Percentiles rank a stretch among this genome's conserved stretches.
Conservation (phyloP, 1,140 invertebrate genomes). For the Cecropterus lyciades region DNA sequence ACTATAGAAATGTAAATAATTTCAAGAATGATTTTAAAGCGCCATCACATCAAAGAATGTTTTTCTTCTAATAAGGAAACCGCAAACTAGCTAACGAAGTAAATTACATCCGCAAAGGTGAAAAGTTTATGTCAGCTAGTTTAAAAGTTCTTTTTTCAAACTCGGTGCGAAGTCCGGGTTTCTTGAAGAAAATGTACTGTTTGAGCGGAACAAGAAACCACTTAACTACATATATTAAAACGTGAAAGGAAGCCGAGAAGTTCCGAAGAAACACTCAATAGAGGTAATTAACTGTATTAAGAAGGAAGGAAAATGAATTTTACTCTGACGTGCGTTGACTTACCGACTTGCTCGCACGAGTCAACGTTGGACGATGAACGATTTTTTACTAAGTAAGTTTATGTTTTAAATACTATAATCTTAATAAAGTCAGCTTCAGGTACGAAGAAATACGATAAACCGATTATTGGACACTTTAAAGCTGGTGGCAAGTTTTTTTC, state of each 20-base stretch:
- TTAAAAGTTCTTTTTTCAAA: slow-evolving; percentile 20
- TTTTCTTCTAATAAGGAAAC: not conserved
- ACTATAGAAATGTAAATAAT: no score
- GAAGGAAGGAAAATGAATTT: slow-evolving; percentile 53
- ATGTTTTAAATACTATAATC: no score
- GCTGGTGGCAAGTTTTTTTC: no score
- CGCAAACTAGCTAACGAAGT: slow-evolving; percentile 33
- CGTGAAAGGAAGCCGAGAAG: slow-evolving; percentile 46
- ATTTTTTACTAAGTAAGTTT: no score
- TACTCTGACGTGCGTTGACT: slow-evolving; percentile 48
- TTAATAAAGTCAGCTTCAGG: no score
- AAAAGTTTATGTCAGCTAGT: slow-evolving; percentile 32
- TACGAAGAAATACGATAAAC: no score
- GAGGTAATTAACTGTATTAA: slow-evolving; percentile 60
- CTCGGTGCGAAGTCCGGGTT: slow-evolving; percentile 8
- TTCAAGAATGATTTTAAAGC: not conserved
- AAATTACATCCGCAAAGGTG: slow-evolving; percentile 34
- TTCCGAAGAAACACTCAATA: slow-evolving; percentile 52
- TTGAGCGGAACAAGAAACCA: slow-evolving; percentile 29
- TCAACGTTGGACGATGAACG: no score
- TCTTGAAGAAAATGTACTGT: slow-evolving; percentile 34
- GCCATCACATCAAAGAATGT: not conserved
- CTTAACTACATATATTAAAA: slow-evolving; percentile 40
- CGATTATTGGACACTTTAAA: no score
- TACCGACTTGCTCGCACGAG: not conserved